Percentiles rank a stretch among this genome's conserved stretches.
phyloP scores from a whole-genome alignment of 2,888 invertebrate species.

The Aphelenchoides bicaudatus region DNA sequence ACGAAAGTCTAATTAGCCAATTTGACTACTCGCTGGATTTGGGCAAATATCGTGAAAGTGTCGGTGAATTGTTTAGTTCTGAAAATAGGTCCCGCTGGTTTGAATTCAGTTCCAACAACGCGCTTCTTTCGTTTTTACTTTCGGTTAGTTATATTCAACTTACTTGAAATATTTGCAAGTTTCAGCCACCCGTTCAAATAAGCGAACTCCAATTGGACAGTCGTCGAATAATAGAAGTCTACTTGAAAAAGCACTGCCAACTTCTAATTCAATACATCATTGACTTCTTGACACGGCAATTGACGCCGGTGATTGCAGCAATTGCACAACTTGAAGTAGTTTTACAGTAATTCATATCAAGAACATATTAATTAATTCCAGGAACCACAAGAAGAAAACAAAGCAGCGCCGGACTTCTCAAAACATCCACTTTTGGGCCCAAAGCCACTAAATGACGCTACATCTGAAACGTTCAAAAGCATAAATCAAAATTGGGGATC shows the following conservation, averaged over 20 bases:
- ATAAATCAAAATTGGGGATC: constrained; percentile 38
- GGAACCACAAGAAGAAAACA: constrained; percentile 21
- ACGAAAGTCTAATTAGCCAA: constrained; percentile 6
- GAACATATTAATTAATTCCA: too few species aligned
- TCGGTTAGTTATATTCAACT: constrained; percentile 59
- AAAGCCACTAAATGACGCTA: constrained; percentile 27
- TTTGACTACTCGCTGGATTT: constrained; percentile 88
- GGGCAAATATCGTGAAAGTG: constrained; percentile 73
- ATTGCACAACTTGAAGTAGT: constrained; percentile 12
- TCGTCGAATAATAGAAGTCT: constrained; percentile 88
- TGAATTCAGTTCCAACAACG: constrained; percentile 80
- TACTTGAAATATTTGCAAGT: constrained; percentile 2
- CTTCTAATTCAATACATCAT: constrained; percentile 45
- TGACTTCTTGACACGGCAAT: constrained; percentile 36
- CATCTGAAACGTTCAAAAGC: constrained; percentile 33
- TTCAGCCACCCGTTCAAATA: constrained; percentile 86
- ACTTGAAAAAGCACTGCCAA: constrained; percentile 70
- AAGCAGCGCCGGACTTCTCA: constrained; percentile 18
- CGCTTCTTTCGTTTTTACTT: constrained; percentile 78
- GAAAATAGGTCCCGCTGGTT: constrained; percentile 70
- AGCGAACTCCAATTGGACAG: constrained; percentile 87
- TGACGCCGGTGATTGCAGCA: neutral
- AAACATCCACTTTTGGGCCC: constrained; percentile 26
- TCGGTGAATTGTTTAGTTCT: constrained; percentile 35
- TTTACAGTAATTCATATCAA: neutral